phyloP scores from a whole-genome alignment of 2,113 vertebrate species.

The Gymnocephalus cernua region DNA sequence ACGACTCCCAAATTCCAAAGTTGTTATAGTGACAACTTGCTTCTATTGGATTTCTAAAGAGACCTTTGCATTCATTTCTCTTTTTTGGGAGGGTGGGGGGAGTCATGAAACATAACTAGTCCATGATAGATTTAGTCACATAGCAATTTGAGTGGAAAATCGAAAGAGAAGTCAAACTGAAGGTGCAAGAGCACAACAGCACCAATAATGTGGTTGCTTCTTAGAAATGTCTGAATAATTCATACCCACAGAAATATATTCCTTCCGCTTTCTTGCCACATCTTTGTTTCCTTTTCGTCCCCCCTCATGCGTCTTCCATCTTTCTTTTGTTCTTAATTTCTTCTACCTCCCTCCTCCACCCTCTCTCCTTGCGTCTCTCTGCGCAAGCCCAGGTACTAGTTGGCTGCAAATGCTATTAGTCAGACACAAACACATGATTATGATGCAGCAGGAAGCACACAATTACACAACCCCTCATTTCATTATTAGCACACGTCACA shows the following conservation, averaged over 20 bases:
- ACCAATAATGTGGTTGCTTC: conserved; percentile 46
- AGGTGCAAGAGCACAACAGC: conserved; percentile 37
- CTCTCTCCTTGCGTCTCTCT: conserved; percentile 29
- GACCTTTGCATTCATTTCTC: conserved; percentile 9
- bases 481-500: conserved; percentile 36
- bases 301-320: conserved; percentile 16
- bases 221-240: conserved; percentile 69
- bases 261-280: conserved; percentile 39
- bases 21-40: not conserved
- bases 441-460: conserved; percentile 49
- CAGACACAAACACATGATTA: conserved; percentile 45
- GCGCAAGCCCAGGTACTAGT: conserved; percentile 22
- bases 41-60: not conserved
- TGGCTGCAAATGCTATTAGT: conserved; percentile 36
- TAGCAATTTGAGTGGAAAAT: conserved; percentile 45
- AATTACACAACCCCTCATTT: conserved; percentile 52
- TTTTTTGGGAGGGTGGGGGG: not conserved
- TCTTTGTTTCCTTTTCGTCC: conserved; percentile 46
- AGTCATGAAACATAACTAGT: conserved; percentile 30
- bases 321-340: conserved; percentile 56
- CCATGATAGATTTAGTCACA: conserved; percentile 29
- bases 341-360: conserved; percentile 6
- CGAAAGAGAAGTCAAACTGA: conserved; percentile 19
- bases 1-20: not conserved
- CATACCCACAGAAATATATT: conserved; percentile 59